A percentile compares a stretch with the other conserved stretches of the same genome.
These are phyloP conservation scores for Drosophila paucipuncta DNA, from an alignment of 2,888 invertebrate species.

Conservation along the genomic window DNA sequence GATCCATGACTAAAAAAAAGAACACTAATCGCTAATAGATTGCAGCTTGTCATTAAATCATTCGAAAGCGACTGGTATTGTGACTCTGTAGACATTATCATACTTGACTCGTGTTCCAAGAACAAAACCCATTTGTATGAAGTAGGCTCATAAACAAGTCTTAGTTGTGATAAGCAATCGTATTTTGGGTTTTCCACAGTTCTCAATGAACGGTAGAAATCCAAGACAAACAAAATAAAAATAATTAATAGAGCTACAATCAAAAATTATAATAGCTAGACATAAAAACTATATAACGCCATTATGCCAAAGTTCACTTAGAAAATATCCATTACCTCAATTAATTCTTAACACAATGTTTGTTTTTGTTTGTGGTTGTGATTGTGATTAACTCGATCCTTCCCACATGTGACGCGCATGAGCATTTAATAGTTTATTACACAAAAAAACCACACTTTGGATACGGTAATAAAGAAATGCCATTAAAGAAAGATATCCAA, in stretches of 20 bases:
- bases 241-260: conserved; percentile 18
- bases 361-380: conserved; percentile 17
- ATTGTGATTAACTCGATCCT: conserved; percentile 24
- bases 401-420: conserved; percentile 36
- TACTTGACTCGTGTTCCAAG: conserved; percentile 3
- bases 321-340: conserved; percentile 14
- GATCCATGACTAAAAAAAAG: background rate
- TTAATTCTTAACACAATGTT: conserved; percentile 27
- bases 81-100: conserved; percentile 3
- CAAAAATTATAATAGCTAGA: conserved; percentile 28
- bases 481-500: conserved; percentile 25
- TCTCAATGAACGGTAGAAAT: conserved; percentile 49
- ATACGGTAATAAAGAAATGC: conserved; percentile 27
- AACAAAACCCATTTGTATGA: conserved; percentile 20
- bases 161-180: conserved; percentile 47
- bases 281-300: conserved; percentile 30
- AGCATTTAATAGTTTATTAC: background rate
- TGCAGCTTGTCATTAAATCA: conserved; percentile 32
- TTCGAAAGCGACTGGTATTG: conserved; percentile 1
- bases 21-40: conserved; percentile 3
- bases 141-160: conserved; percentile 35
- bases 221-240: conserved; percentile 30
- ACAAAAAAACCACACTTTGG: conserved; percentile 6
- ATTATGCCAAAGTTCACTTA: conserved; percentile 22
- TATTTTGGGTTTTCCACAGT: conserved; percentile 23